Conservation (phyloP, 2,113 vertebrate genomes). For the Corythoichthys intestinalis region DNA sequence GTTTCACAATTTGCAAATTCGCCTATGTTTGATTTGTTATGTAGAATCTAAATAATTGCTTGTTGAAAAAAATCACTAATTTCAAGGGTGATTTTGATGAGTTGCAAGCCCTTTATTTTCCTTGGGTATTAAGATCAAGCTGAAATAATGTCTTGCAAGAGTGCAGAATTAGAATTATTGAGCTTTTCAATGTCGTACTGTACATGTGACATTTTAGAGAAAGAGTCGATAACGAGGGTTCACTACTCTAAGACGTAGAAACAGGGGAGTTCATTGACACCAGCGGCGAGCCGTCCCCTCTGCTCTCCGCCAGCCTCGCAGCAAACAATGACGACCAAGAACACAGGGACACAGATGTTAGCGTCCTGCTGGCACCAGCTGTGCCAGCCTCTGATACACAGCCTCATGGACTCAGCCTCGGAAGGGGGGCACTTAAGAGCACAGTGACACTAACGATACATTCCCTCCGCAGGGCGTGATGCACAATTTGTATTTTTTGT, state of each 20-base stretch:
- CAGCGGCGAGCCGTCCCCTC: conserved; percentile 59
- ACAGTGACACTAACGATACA: conserved; percentile 30
- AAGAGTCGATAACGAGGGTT: too few relatives aligned
- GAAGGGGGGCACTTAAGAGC: conserved; percentile 38
- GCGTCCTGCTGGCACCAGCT: conserved; percentile 62
- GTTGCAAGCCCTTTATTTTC: too few relatives aligned
- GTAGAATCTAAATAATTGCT: too few relatives aligned
- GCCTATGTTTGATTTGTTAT: too few relatives aligned
- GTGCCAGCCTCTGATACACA: conserved; percentile 66
- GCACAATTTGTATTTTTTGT: too few relatives aligned
- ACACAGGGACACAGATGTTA: conserved; percentile 62
- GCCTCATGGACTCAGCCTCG: conserved; percentile 58
- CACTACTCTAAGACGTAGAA: neutral
- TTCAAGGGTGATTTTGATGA: too few relatives aligned
- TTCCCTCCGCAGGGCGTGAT: too few relatives aligned
- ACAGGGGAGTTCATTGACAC: conserved; percentile 61
- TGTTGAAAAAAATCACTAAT: too few relatives aligned
- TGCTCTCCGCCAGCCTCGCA: conserved; percentile 56
- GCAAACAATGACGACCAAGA: conserved; percentile 63
- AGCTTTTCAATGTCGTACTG: neutral
- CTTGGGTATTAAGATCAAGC: too few relatives aligned
- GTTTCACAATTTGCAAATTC: too few relatives aligned
- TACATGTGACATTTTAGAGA: too few relatives aligned
- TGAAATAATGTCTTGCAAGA: too few relatives aligned
- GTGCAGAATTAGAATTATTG: neutral